Percentiles rank a stretch among this genome's conserved stretches.
Evolutionary conservation across 1,140 invertebrate species (phyloP).

Genomic region (Microvelia longipes): DNA sequence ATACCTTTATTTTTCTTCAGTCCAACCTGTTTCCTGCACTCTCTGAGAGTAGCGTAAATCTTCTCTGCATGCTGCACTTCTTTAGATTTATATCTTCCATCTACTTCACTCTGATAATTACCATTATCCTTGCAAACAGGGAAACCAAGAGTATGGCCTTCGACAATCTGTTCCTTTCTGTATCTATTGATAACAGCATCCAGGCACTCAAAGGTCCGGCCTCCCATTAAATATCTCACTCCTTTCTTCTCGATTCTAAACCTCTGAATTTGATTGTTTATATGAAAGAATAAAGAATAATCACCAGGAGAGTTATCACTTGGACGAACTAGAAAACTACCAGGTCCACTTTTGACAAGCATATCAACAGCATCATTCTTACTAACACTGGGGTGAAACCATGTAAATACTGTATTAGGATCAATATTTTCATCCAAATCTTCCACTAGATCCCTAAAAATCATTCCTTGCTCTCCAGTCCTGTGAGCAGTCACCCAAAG

Average conservation of each 20-base stretch:
- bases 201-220: slow-evolving; percentile 86
- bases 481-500: slow-evolving; percentile 90
- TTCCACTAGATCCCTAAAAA: slow-evolving; percentile 86
- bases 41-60: slow-evolving; percentile 79
- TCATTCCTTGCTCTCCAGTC: slow-evolving; percentile 90
- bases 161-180: slow-evolving; percentile 92
- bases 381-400: slow-evolving; percentile 92
- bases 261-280: slow-evolving; percentile 91
- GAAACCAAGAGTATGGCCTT: slow-evolving; percentile 79
- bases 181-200: slow-evolving; percentile 91
- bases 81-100: slow-evolving; percentile 35
- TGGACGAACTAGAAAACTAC: slow-evolving; percentile 51
- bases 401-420: slow-evolving; percentile 94
- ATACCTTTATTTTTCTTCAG: slow-evolving; percentile 79
- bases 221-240: slow-evolving; percentile 88
- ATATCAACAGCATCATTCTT: slow-evolving; percentile 93
- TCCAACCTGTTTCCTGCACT: slow-evolving; percentile 77
- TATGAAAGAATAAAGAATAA: slow-evolving; percentile 94
- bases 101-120: slow-evolving; percentile 43
- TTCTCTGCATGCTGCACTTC: slow-evolving; percentile 72
- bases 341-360: slow-evolving; percentile 63
- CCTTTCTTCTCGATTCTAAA: slow-evolving; percentile 95
- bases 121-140: slow-evolving; percentile 47
- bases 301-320: slow-evolving; percentile 95
- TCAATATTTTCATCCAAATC: slow-evolving; percentile 86